A percentile compares a stretch with the other conserved stretches of the same genome.
Conservation (phyloP, 2,113 vertebrate genomes). For the Rhinoderma darwinii region DNA sequence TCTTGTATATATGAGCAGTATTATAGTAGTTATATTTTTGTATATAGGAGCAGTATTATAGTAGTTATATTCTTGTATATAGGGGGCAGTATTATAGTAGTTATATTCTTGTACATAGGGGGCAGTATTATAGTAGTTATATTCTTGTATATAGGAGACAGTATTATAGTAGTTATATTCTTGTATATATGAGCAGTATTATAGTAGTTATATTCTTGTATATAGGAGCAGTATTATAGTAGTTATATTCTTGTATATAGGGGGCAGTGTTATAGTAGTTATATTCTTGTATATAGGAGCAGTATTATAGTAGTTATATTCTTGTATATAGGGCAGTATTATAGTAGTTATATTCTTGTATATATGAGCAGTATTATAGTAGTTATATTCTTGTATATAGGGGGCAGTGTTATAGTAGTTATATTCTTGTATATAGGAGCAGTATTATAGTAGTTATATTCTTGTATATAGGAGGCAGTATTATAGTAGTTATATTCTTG, state of each 20-base stretch:
- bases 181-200: not conserved
- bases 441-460: too few relatives aligned
- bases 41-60: not conserved
- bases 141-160: not conserved
- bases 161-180: slow-evolving; percentile 1
- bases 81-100: not conserved
- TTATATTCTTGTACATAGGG: not conserved
- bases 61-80: not conserved
- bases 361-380: not conserved
- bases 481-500: too few relatives aligned
- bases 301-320: slow-evolving; percentile 4
- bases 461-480: too few relatives aligned
- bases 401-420: too few relatives aligned
- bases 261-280: not conserved
- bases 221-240: too few relatives aligned
- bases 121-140: not conserved
- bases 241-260: too few relatives aligned
- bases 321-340: not conserved
- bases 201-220: too few relatives aligned
- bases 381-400: too few relatives aligned
- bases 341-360: not conserved
- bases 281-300: not conserved
- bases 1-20: not conserved
- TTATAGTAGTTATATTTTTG: not conserved
- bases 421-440: too few relatives aligned